Evolutionary conservation across 2,888 invertebrate species (phyloP).

Genomic region (Zelleria hepariella): DNA sequence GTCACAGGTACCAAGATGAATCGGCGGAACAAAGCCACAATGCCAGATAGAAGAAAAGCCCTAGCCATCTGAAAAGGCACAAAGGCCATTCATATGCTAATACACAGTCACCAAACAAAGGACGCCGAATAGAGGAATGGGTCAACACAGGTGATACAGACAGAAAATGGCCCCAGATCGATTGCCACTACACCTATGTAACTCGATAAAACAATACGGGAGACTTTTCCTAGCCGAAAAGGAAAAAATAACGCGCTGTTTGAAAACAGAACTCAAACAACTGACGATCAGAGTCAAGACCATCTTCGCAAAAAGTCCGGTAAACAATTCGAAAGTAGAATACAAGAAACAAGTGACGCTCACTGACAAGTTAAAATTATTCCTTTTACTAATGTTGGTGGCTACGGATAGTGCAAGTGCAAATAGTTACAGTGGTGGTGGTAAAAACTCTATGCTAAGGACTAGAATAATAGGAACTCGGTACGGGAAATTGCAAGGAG

Average conservation of each 20-base stretch:
- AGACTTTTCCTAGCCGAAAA: slow-evolving; percentile 17
- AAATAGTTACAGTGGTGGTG: slow-evolving; percentile 49
- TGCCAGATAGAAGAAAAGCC: neutral
- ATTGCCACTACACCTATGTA: slow-evolving; percentile 63
- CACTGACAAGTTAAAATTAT: slow-evolving; percentile 34
- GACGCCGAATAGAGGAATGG: slow-evolving; percentile 46
- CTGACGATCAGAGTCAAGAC: neutral
- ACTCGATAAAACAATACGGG: slow-evolving; percentile 63
- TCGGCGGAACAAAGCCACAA: neutral
- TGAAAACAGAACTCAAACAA: neutral
- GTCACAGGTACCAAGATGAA: slow-evolving; percentile 34
- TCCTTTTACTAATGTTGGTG: slow-evolving; percentile 43
- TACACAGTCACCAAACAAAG: neutral
- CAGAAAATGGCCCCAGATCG: slow-evolving; percentile 60
- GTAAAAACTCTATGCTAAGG: slow-evolving; percentile 78
- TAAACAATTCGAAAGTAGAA: neutral
- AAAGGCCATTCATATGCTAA: neutral
- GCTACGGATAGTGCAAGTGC: slow-evolving; percentile 46
- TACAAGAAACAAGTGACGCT: neutral
- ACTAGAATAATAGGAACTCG: slow-evolving; percentile 87
- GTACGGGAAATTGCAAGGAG: slow-evolving; percentile 87
- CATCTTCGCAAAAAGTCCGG: too few relatives aligned
- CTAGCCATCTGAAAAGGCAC: neutral
- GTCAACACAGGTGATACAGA: slow-evolving; percentile 60
- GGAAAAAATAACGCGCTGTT: slow-evolving; percentile 17